A percentile compares a stretch with the other conserved stretches of the same genome.
Evolutionary conservation across 2,888 invertebrate genomes (phyloP).

Genomic region (Hirtodrosophila duncani): DNA sequence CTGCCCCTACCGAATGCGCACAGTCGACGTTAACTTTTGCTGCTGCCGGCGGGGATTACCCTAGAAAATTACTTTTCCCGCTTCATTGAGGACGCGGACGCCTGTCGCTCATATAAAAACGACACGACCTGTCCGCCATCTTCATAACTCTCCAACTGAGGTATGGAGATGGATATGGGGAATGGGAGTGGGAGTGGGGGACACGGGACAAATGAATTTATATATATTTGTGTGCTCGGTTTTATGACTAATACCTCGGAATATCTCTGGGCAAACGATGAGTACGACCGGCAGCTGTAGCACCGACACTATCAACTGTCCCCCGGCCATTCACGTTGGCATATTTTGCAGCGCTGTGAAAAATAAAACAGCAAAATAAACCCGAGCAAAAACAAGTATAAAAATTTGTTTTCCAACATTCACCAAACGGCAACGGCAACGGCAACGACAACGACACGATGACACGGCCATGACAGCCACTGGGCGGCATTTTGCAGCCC

Average conservation of each 20-base stretch:
- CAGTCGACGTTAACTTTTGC: slow-evolving; percentile 36
- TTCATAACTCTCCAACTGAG: slow-evolving; percentile 51
- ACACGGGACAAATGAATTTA: slow-evolving; percentile 65
- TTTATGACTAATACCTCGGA: slow-evolving; percentile 75
- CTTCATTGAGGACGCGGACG: slow-evolving; percentile 60
- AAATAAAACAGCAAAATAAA: slow-evolving; percentile 70
- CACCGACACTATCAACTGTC: slow-evolving; percentile 52
- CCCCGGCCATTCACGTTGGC: slow-evolving; percentile 31
- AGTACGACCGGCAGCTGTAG: slow-evolving; percentile 15
- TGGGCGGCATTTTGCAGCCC: slow-evolving; percentile 17
- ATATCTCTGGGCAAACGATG: slow-evolving; percentile 56
- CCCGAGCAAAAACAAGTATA: slow-evolving; percentile 63
- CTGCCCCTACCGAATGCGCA: slow-evolving; percentile 1
- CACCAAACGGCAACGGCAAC: slow-evolving; percentile 59
- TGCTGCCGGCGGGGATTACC: slow-evolving; percentile 69
- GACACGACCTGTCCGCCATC: slow-evolving; percentile 63
- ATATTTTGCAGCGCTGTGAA: slow-evolving; percentile 68
- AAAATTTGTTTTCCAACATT: slow-evolving; percentile 74
- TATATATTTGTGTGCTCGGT: slow-evolving; percentile 60
- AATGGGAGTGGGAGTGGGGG: slow-evolving; percentile 8
- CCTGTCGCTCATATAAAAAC: slow-evolving; percentile 62
- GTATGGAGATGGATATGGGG: background rate
- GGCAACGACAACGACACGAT: slow-evolving; percentile 34
- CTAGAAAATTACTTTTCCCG: slow-evolving; percentile 74
- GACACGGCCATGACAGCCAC: slow-evolving; percentile 21